These are phyloP conservation scores for Scytalopus superciliaris DNA, from an alignment of 2,113 vertebrate species.

Conservation along the genomic window DNA sequence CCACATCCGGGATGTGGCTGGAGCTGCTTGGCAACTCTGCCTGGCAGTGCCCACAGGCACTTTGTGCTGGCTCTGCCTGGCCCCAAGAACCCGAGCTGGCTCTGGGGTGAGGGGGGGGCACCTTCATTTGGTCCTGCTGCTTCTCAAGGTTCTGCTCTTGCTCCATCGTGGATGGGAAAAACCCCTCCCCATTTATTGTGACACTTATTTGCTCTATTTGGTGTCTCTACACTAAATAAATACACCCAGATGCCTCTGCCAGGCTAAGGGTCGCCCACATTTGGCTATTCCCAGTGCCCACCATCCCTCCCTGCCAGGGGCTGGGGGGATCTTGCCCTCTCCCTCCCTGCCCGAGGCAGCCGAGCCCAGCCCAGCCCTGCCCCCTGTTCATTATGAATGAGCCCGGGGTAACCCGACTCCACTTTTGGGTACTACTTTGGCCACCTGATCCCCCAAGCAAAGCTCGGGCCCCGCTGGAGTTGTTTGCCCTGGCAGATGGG, in stretches of 20 bases:
- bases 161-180: accelerated
- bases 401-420: background rate
- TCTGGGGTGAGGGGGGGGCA: background rate
- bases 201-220: too few relatives aligned
- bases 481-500: background rate
- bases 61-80: background rate
- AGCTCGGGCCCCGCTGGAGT: background rate
- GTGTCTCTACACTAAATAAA: background rate
- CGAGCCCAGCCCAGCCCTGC: accelerated
- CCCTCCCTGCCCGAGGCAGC: background rate
- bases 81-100: background rate
- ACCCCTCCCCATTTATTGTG: background rate
- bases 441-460: background rate
- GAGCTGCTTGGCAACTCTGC: background rate
- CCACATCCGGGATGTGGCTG: accelerated
- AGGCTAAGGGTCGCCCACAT: background rate
- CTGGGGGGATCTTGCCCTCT: background rate
- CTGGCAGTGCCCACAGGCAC: background rate
- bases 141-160: background rate
- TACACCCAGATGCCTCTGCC: background rate
- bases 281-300: accelerated
- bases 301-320: background rate
- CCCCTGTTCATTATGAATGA: constrained; percentile 26
- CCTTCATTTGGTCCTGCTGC: accelerated
- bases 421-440: background rate